Conservation (phyloP, 23 tunicate species). For the Styela plicata region DNA sequence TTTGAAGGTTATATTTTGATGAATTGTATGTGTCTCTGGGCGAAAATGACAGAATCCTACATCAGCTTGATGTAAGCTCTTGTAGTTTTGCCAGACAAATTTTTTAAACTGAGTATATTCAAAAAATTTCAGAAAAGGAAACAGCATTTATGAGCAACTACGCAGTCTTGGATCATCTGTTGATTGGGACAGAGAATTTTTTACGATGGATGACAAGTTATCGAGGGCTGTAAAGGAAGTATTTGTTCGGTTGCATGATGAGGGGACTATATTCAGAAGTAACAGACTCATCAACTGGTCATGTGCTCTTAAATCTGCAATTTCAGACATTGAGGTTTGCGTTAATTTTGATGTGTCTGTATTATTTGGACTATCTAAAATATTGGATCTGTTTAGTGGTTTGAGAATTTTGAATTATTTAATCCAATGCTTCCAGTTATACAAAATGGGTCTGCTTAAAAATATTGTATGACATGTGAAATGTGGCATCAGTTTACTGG, state of each 20-base stretch:
- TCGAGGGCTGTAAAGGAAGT: conserved; percentile 68
- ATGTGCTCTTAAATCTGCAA: conserved; percentile 89
- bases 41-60: background rate
- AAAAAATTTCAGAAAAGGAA: conserved; percentile 95
- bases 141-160: conserved; percentile 68
- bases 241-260: conserved; percentile 63
- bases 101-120: background rate
- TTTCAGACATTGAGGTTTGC: conserved; percentile 89
- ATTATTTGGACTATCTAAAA: too few species aligned
- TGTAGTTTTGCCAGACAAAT: background rate
- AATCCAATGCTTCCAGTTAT: too few species aligned
- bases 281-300: conserved; percentile 98
- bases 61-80: background rate
- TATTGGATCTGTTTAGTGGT: too few species aligned
- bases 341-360: too few species aligned
- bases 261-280: conserved; percentile 83
- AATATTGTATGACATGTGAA: too few species aligned
- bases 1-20: too few species aligned
- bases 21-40: background rate
- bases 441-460: too few species aligned
- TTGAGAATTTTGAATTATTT: too few species aligned
- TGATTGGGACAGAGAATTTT: conserved; percentile 91
- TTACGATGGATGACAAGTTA: conserved; percentile 90
- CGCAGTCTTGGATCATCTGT: conserved; percentile 83
- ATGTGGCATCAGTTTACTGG: too few species aligned